phyloP scores from a whole-genome alignment of 2,888 invertebrate genomes.

The Lasioglossum calceatum region DNA sequence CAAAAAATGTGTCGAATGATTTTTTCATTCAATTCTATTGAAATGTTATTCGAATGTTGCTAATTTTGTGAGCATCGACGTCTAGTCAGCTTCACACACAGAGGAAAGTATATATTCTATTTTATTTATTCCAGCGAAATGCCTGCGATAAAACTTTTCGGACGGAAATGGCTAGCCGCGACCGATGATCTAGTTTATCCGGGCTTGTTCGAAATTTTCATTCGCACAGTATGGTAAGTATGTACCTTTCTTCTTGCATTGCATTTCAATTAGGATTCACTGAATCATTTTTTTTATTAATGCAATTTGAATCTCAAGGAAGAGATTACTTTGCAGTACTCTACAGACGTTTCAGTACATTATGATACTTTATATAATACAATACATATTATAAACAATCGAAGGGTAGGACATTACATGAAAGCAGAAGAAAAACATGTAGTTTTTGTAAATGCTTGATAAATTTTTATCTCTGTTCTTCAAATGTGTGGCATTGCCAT shows the following conservation, averaged over 20 bases:
- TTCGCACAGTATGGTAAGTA: slow-evolving; percentile 89
- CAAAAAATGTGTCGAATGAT: background rate
- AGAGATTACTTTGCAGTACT: too few relatives aligned
- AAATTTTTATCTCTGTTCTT: too few relatives aligned
- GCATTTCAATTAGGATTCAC: background rate
- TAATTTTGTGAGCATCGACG: background rate
- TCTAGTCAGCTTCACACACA: background rate
- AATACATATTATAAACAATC: too few relatives aligned
- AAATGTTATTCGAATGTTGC: slow-evolving; percentile 1
- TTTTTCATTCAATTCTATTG: background rate
- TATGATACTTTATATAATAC: too few relatives aligned
- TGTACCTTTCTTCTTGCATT: background rate
- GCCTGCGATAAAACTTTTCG: slow-evolving; percentile 95
- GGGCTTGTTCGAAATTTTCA: slow-evolving; percentile 91
- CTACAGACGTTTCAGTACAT: too few relatives aligned
- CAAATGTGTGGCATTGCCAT: too few relatives aligned
- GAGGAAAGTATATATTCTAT: background rate
- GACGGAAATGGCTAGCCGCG: slow-evolving; percentile 95
- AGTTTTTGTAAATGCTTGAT: too few relatives aligned
- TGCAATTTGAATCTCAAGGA: too few relatives aligned
- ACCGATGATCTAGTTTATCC: slow-evolving; percentile 97
- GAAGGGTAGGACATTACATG: too few relatives aligned
- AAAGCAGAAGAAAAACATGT: too few relatives aligned
- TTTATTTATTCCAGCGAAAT: slow-evolving; percentile 84
- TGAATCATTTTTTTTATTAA: background rate